A percentile compares a stretch with the other conserved stretches of the same genome.
Conservation (phyloP, 2,888 invertebrate species). For the Leptopilina myrica region DNA sequence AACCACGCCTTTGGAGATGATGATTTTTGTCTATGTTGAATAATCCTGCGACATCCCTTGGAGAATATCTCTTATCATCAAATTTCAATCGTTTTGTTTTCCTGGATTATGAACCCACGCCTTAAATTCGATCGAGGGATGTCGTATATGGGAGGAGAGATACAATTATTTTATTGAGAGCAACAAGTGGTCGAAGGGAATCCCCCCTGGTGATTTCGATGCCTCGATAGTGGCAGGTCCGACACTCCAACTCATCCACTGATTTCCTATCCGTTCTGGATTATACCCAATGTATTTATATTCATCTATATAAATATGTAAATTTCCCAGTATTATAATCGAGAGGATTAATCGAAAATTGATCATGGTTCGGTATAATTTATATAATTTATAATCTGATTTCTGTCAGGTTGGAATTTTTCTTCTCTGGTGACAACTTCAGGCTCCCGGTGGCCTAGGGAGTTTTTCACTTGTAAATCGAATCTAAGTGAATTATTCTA, state of each 20-base stretch:
- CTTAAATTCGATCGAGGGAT: conserved; percentile 2
- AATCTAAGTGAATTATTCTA: no score
- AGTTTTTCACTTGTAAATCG: no score
- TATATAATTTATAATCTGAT: no score
- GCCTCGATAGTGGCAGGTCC: conserved; percentile 44
- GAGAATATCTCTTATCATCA: conserved; percentile 10
- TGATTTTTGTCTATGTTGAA: conserved; percentile 51
- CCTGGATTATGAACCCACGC: conserved; percentile 18
- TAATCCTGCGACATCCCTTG: conserved; percentile 18
- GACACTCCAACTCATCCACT: background rate
- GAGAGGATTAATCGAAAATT: conserved; percentile 9
- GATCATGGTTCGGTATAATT: no score
- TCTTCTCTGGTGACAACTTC: no score
- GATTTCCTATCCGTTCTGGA: conserved; percentile 19
- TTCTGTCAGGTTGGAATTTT: no score
- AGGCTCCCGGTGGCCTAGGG: no score
- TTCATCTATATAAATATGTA: background rate
- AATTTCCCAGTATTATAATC: conserved; percentile 23
- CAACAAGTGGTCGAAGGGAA: conserved; percentile 46
- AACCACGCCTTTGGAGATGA: conserved; percentile 56
- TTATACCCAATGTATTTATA: no score
- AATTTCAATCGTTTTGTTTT: conserved; percentile 33
- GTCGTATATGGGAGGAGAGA: background rate
- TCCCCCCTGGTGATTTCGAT: conserved; percentile 48
- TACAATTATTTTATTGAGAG: conserved; percentile 45